A percentile compares a stretch with the other conserved stretches of the same genome.
Evolutionary conservation across 2,113 vertebrate species (phyloP).

Genomic region (Phodopus roborovskii): DNA sequence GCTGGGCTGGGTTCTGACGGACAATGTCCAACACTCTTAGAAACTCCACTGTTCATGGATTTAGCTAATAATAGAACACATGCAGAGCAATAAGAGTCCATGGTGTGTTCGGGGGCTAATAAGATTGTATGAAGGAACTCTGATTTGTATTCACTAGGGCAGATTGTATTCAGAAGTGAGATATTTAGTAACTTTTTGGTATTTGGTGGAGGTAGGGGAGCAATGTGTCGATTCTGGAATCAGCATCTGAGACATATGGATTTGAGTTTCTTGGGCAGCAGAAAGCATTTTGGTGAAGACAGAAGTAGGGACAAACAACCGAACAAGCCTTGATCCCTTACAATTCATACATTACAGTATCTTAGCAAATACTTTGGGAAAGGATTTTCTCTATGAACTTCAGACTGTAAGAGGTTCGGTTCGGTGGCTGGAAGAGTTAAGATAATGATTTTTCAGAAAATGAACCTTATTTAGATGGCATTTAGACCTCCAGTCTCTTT

Average conservation of each 20-base stretch:
- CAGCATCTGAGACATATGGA: conserved; percentile 58
- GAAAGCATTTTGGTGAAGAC: conserved; percentile 71
- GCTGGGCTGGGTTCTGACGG: neutral
- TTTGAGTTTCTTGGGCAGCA: conserved; percentile 66
- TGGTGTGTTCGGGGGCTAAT: conserved; percentile 46
- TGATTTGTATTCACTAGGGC: conserved; percentile 79
- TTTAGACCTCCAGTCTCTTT: conserved; percentile 84
- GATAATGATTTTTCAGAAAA: conserved; percentile 81
- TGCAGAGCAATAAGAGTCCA: neutral
- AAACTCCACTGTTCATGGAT: neutral
- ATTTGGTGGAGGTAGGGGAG: neutral
- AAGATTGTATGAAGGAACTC: conserved; percentile 69
- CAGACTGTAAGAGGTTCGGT: conserved; percentile 80
- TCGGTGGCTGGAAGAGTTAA: conserved; percentile 76
- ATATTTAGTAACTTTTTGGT: conserved; percentile 76
- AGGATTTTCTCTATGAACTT: conserved; percentile 87
- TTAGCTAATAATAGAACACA: neutral
- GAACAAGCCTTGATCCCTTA: conserved; percentile 77
- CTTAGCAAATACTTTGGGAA: conserved; percentile 88
- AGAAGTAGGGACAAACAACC: conserved; percentile 61
- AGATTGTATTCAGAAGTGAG: conserved; percentile 82
- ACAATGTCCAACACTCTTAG: neutral
- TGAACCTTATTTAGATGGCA: conserved; percentile 85
- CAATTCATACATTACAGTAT: conserved; percentile 81
- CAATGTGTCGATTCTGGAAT: conserved; percentile 35